Evolutionary conservation across 1,140 invertebrate genomes (phyloP).

Genomic region (Calliphora vicina): DNA sequence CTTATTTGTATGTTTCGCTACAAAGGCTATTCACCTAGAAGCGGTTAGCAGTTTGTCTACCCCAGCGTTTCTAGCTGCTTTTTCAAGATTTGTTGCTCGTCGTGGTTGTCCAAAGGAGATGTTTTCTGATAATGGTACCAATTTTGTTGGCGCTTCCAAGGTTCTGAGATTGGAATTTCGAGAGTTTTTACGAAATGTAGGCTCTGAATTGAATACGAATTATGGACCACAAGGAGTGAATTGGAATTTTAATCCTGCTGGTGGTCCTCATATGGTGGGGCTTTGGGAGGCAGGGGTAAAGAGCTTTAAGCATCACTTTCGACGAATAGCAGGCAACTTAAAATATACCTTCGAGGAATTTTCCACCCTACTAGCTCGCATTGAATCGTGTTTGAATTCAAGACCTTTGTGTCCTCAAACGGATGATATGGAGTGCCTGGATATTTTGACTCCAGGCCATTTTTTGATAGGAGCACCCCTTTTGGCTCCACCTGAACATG

Average conservation of each 20-base stretch:
- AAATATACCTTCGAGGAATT: background rate
- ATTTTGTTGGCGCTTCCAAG: no score
- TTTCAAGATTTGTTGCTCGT: no score
- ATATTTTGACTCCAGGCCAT: background rate
- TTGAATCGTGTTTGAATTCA: background rate
- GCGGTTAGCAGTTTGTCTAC: no score
- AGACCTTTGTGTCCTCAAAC: background rate
- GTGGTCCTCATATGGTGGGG: background rate
- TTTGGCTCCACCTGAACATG: background rate
- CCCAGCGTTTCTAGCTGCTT: no score
- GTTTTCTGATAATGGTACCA: no score
- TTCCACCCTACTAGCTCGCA: background rate
- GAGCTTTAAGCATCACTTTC: background rate
- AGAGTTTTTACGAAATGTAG: no score
- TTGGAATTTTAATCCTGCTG: background rate
- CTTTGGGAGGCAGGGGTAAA: background rate
- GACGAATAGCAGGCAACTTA: background rate
- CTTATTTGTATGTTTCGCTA: background rate
- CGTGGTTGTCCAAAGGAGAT: no score
- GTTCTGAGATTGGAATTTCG: no score
- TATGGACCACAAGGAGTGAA: background rate
- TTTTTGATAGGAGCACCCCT: no score
- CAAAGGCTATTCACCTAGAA: no score
- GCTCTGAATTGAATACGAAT: no score
- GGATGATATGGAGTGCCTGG: background rate